Evolutionary conservation across 2,888 invertebrate species (phyloP).

Genomic region (Conus canariensis): DNA sequence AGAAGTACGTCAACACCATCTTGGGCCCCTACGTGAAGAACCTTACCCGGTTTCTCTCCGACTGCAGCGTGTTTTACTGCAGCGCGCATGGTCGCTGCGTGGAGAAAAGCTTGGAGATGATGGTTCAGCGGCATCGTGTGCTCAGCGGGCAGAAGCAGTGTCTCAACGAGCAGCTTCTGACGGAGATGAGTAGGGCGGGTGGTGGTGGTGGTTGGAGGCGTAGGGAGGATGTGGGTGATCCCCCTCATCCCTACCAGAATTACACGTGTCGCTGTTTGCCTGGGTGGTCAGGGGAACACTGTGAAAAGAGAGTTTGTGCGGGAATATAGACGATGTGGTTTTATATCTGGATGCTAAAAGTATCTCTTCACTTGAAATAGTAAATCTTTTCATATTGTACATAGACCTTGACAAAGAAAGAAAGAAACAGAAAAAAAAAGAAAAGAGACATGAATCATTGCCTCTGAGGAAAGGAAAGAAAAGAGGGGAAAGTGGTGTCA

Average conservation of each 20-base stretch:
- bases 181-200: background rate
- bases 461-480: background rate
- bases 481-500: background rate
- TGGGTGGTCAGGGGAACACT: slow-evolving; percentile 54
- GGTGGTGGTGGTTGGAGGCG: no score
- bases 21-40: slow-evolving; percentile 65
- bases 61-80: slow-evolving; percentile 54
- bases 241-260: slow-evolving; percentile 37
- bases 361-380: background rate
- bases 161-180: slow-evolving; percentile 20
- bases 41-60: slow-evolving; percentile 51
- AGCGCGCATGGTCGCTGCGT: slow-evolving; percentile 60
- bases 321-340: background rate
- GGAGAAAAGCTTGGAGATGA: slow-evolving; percentile 49
- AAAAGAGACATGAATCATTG: background rate
- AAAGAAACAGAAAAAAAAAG: no score
- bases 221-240: background rate
- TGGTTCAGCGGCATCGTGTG: slow-evolving; percentile 44
- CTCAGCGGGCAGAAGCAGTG: slow-evolving; percentile 38
- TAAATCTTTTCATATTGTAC: background rate
- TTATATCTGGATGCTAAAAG: background rate
- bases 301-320: slow-evolving; percentile 36
- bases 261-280: slow-evolving; percentile 56
- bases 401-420: background rate
- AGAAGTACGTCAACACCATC: slow-evolving; percentile 57